A percentile compares a stretch with the other conserved stretches of the same genome.
phyloP scores from a whole-genome alignment of 2,113 vertebrate species.

The Hemibagrus wyckioides region DNA sequence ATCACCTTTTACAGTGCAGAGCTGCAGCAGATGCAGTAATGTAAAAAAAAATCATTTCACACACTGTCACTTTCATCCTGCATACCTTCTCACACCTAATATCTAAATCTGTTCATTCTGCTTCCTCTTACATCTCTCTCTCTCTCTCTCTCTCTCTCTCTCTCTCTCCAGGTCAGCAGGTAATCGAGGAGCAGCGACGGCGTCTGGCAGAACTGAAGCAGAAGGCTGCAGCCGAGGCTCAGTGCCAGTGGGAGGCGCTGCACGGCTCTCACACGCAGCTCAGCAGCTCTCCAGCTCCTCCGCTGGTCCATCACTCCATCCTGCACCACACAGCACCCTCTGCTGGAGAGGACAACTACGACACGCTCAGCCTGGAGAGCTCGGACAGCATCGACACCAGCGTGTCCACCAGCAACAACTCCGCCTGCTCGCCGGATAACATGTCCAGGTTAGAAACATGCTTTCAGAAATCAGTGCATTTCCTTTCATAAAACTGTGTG shows the following conservation, averaged over 20 bases:
- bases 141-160: background rate
- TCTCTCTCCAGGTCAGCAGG: constrained; percentile 84
- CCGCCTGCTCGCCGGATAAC: constrained; percentile 89
- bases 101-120: background rate
- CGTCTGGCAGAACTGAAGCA: constrained; percentile 93
- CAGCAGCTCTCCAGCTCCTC: constrained; percentile 41
- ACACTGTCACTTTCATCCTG: background rate
- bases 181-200: constrained; percentile 92
- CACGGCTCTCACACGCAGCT: constrained; percentile 77
- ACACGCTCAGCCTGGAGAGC: constrained; percentile 96
- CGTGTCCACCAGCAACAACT: constrained; percentile 88
- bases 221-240: constrained; percentile 86
- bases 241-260: constrained; percentile 94
- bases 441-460: constrained; percentile 72
- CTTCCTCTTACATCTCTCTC: background rate
- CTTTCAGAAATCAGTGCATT: background rate
- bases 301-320: constrained; percentile 87
- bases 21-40: background rate
- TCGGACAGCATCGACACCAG: constrained; percentile 98
- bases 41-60: background rate
- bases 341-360: constrained; percentile 80
- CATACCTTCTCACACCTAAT: background rate
- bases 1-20: background rate
- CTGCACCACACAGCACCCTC: constrained; percentile 85
- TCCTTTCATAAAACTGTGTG: background rate